Conservation (phyloP, 92 coral and sea anemone genomes). For the Montipora capitata region DNA sequence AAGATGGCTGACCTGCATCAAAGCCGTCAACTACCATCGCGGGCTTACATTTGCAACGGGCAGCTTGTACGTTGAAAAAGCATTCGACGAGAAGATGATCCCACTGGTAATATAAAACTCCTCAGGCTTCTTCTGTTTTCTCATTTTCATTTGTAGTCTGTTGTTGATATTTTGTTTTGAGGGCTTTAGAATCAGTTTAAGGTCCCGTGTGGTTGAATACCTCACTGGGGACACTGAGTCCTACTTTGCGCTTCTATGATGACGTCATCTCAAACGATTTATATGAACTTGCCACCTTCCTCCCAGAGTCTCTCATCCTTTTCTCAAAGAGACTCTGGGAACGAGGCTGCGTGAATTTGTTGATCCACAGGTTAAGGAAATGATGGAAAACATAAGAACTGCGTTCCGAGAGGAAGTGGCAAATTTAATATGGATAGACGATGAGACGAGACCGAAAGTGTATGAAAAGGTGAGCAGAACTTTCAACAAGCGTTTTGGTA, state of each 20-base stretch:
- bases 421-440: conserved; percentile 79
- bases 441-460: conserved; percentile 72
- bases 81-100: conserved; percentile 70
- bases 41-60: conserved; percentile 89
- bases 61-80: conserved; percentile 75
- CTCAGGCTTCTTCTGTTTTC: no score
- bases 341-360: background rate
- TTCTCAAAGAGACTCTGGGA: background rate
- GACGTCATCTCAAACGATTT: no score
- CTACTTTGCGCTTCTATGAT: no score
- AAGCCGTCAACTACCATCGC: conserved; percentile 49
- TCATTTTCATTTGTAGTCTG: no score
- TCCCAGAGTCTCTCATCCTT: no score
- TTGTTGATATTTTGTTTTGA: no score
- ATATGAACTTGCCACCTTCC: no score
- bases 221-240: no score
- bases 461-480: conserved; percentile 76
- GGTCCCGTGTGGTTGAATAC: no score
- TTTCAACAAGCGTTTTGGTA: background rate
- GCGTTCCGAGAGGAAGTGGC: conserved; percentile 91
- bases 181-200: no score
- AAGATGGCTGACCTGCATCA: conserved; percentile 84
- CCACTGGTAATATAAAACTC: conserved; percentile 63
- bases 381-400: conserved; percentile 83
- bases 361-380: conserved; percentile 62